Percentiles rank a stretch among this genome's conserved stretches.
These are phyloP conservation scores for Calameuta pallipes DNA, from an alignment of 2,888 invertebrate genomes.

Conservation along the genomic window DNA sequence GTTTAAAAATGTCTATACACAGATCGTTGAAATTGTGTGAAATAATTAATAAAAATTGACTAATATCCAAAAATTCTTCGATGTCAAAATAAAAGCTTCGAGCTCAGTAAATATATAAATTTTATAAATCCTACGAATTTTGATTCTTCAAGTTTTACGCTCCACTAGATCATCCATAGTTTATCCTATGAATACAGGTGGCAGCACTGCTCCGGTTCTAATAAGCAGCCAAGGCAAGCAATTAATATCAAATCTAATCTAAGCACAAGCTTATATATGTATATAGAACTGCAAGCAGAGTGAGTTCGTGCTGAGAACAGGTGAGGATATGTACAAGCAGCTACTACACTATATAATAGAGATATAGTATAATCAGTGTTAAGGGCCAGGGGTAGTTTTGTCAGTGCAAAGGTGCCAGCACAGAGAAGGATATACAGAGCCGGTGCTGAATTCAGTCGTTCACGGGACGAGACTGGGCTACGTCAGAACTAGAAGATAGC, in stretches of 20 bases:
- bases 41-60: too few relatives aligned
- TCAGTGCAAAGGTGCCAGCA: conserved; percentile 10
- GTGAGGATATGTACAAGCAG: not conserved
- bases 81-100: not conserved
- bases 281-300: not conserved
- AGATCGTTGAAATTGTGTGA: too few relatives aligned
- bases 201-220: not conserved
- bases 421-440: conserved; percentile 14
- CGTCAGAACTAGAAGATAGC: conserved; percentile 17
- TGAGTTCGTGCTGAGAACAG: not conserved
- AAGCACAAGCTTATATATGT: conserved; percentile 32
- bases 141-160: not conserved
- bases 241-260: conserved; percentile 48
- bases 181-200: not conserved
- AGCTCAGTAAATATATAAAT: not conserved
- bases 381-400: conserved; percentile 13
- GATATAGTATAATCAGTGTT: conserved; percentile 1
- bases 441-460: conserved; percentile 18
- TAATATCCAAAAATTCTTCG: too few relatives aligned
- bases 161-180: not conserved
- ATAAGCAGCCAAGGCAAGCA: conserved; percentile 28
- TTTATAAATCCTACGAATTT: not conserved
- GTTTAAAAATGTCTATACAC: too few relatives aligned
- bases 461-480: conserved; percentile 17
- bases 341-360: not conserved